phyloP scores from a whole-genome alignment of 1,140 invertebrate genomes.

The Megathymus violae region DNA sequence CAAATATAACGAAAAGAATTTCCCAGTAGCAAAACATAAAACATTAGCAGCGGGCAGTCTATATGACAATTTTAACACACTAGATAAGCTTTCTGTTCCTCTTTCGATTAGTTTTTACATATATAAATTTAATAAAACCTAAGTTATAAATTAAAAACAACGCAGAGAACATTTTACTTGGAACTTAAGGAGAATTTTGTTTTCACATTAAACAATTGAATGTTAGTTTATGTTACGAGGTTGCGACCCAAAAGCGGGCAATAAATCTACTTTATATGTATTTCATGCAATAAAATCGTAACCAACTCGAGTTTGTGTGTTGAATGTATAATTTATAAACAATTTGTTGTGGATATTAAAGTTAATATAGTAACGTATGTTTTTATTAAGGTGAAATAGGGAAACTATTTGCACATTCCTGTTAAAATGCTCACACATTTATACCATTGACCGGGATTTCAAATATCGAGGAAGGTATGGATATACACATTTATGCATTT shows the following conservation, averaged over 20 bases:
- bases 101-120: too few species aligned
- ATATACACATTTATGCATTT: too few species aligned
- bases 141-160: neutral
- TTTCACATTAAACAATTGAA: constrained; percentile 19
- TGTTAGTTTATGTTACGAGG: constrained; percentile 8
- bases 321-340: constrained; percentile 22
- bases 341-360: constrained; percentile 6
- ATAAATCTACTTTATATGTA: constrained; percentile 30
- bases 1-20: too few species aligned
- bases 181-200: constrained; percentile 1
- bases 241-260: constrained; percentile 13
- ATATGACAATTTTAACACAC: too few species aligned
- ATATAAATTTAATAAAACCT: neutral
- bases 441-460: too few species aligned
- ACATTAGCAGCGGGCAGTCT: too few species aligned
- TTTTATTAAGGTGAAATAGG: too few species aligned
- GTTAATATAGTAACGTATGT: neutral
- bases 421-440: too few species aligned
- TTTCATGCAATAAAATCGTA: constrained; percentile 27
- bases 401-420: too few species aligned
- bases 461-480: too few species aligned
- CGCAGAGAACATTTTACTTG: neutral
- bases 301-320: constrained; percentile 20
- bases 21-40: too few species aligned
- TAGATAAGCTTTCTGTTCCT: too few species aligned